These are phyloP conservation scores for Maconellicoccus hirsutus DNA, from an alignment of 1,140 invertebrate species.

Conservation along the genomic window DNA sequence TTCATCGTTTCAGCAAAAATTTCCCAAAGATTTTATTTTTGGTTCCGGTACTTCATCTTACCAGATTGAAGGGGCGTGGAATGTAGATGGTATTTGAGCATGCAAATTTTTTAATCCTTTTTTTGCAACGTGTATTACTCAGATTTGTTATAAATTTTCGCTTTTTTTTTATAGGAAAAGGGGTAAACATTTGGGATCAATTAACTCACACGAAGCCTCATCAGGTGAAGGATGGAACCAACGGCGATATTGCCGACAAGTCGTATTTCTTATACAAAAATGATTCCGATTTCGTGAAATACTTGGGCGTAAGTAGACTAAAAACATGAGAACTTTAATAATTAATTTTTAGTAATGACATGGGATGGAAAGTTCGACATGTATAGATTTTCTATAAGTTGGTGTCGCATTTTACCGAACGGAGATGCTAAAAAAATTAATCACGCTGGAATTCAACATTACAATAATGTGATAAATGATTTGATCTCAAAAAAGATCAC, in stretches of 20 bases:
- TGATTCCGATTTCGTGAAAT: constrained; percentile 39
- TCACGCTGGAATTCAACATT: constrained; percentile 48
- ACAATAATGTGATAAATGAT: constrained; percentile 50
- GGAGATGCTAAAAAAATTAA: constrained; percentile 48
- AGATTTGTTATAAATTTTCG: too few species aligned
- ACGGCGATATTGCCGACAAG: constrained; percentile 45
- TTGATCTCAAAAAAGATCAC: constrained; percentile 41
- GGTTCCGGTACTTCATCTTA: constrained; percentile 44
- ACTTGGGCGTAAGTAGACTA: constrained; percentile 38
- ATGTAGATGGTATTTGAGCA: constrained; percentile 45
- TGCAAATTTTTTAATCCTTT: too few species aligned
- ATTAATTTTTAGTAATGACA: background rate
- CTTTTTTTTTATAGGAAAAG: constrained; percentile 32
- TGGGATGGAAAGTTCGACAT: constrained; percentile 34
- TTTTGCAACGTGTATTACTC: too few species aligned
- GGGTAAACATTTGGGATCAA: constrained; percentile 34
- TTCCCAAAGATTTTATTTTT: constrained; percentile 42
- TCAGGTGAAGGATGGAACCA: constrained; percentile 42
- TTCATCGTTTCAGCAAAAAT: too few species aligned
- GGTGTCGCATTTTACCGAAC: constrained; percentile 52
- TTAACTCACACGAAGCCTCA: constrained; percentile 34
- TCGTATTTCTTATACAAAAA: constrained; percentile 46
- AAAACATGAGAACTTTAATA: too few species aligned
- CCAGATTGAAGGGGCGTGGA: constrained; percentile 61
- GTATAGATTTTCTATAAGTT: constrained; percentile 58